A percentile compares a stretch with the other conserved stretches of the same genome.
Evolutionary conservation across 2,113 vertebrate species (phyloP).

Genomic region (Choloepus hoffmanni): DNA sequence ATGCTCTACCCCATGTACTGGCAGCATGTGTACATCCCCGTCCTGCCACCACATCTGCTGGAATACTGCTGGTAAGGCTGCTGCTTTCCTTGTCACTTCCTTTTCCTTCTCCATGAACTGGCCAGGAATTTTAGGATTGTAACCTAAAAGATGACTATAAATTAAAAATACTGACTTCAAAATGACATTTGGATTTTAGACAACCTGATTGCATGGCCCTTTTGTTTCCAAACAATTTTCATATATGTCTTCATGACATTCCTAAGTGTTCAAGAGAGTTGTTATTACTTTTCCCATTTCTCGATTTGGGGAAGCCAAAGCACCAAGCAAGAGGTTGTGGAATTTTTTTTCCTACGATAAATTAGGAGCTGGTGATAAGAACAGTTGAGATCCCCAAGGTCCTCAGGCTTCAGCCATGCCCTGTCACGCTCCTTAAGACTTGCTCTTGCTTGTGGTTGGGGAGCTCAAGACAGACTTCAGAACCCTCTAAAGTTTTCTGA

Average conservation of each 20-base stretch:
- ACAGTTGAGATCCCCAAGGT: neutral
- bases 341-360: neutral
- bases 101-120: neutral
- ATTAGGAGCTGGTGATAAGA: constrained; percentile 24
- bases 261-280: neutral
- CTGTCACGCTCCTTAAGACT: neutral
- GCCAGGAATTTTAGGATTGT: neutral
- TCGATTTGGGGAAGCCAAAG: constrained; percentile 30
- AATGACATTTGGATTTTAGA: neutral
- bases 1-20: constrained; percentile 99
- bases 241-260: neutral
- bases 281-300: neutral
- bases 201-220: neutral
- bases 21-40: constrained; percentile 99
- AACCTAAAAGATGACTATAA: neutral
- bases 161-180: neutral
- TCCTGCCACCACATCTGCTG: constrained; percentile 96
- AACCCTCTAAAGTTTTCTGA: neutral
- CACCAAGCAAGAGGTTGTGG: neutral
- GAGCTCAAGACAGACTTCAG: neutral
- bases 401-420: constrained; percentile 16
- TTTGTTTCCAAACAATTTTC: neutral
- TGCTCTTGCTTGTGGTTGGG: constrained; percentile 11
- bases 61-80: constrained; percentile 98
- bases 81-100: neutral